These are phyloP conservation scores for Oncorhynchus gorbuscha DNA, from an alignment of 2,113 vertebrate species.

Conservation along the genomic window DNA sequence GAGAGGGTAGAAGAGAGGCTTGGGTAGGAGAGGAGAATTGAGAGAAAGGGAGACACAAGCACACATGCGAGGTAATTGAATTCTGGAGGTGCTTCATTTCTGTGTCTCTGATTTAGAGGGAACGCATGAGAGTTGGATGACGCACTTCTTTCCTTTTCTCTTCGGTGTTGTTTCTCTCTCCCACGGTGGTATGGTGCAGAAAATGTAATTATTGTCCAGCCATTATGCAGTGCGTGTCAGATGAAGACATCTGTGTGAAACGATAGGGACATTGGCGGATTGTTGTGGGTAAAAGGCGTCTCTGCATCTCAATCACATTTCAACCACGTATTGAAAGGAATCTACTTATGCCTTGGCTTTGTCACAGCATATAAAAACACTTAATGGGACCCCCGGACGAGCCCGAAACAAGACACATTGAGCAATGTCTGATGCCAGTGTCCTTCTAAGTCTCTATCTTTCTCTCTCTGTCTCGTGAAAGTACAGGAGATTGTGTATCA, in stretches of 20 bases:
- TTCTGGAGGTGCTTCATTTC: slow-evolving; percentile 42
- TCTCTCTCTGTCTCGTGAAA: background rate
- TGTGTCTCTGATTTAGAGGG: slow-evolving; percentile 21
- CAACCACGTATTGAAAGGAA: slow-evolving; percentile 37
- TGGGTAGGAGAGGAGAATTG: slow-evolving; percentile 46
- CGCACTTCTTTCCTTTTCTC: slow-evolving; percentile 14
- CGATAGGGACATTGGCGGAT: background rate
- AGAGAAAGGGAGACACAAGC: slow-evolving; percentile 39
- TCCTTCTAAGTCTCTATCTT: background rate
- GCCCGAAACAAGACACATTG: slow-evolving; percentile 21
- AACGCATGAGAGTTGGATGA: slow-evolving; percentile 9
- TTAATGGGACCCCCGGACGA: slow-evolving; percentile 24
- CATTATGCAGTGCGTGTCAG: background rate
- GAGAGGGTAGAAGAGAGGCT: no score
- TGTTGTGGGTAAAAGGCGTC: background rate
- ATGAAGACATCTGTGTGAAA: slow-evolving; percentile 26
- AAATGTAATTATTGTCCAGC: slow-evolving; percentile 18
- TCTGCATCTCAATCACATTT: slow-evolving; percentile 8
- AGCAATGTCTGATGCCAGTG: slow-evolving; percentile 27
- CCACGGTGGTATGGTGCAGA: slow-evolving; percentile 5
- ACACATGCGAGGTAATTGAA: slow-evolving; percentile 53
- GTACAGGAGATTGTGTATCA: background rate
- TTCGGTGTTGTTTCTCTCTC: slow-evolving; percentile 6
- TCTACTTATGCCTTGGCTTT: slow-evolving; percentile 34
- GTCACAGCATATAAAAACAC: slow-evolving; percentile 21